Evolutionary conservation across 2,888 invertebrate species (phyloP).

Genomic region (Isoperla grammatica): DNA sequence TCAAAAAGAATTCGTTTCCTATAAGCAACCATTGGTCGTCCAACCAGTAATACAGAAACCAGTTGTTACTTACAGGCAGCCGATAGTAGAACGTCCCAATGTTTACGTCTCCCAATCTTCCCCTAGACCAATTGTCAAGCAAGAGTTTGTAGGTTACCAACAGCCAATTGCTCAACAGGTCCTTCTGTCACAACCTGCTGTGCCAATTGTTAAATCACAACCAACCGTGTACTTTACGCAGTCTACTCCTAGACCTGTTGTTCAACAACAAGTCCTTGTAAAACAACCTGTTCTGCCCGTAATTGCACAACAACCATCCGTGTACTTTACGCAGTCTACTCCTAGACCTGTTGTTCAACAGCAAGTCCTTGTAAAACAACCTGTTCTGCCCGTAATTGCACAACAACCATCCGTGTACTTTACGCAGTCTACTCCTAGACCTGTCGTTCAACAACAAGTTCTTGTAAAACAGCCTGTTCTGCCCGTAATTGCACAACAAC

Average conservation of each 20-base stretch:
- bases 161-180: slow-evolving; percentile 2
- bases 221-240: too few relatives aligned
- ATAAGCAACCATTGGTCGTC: neutral
- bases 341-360: slow-evolving; percentile 6
- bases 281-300: slow-evolving; percentile 6
- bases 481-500: neutral
- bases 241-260: slow-evolving; percentile 3
- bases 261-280: neutral
- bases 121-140: neutral
- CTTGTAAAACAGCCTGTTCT: slow-evolving; percentile 21
- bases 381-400: too few relatives aligned
- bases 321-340: neutral
- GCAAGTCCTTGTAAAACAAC: too few relatives aligned
- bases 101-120: neutral
- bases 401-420: slow-evolving; percentile 14
- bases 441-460: slow-evolving; percentile 6
- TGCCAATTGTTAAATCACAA: neutral
- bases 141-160: neutral
- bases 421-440: slow-evolving; percentile 9
- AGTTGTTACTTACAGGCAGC: neutral
- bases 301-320: neutral
- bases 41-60: neutral
- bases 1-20: neutral
- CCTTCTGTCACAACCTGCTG: neutral
- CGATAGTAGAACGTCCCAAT: neutral